A percentile compares a stretch with the other conserved stretches of the same genome.
Conservation (phyloP, 2,797 vertebrate species). For the Myotis planiceps region DNA sequence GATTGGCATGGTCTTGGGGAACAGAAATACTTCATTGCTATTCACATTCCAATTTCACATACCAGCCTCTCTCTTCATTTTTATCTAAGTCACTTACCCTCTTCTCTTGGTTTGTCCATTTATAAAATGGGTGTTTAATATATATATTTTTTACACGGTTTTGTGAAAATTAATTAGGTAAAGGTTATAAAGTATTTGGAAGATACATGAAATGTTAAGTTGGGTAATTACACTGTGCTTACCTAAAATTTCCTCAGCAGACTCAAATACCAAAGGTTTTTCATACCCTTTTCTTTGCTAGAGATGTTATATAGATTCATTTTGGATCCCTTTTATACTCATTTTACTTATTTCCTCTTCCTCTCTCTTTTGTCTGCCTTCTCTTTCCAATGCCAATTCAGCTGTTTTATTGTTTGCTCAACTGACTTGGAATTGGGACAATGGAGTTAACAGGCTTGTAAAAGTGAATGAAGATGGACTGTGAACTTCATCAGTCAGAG, state of each 20-base stretch:
- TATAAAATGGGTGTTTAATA: slow-evolving; percentile 55
- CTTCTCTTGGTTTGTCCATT: slow-evolving; percentile 48
- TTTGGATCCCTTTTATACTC: slow-evolving; percentile 3
- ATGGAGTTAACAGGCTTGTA: background rate
- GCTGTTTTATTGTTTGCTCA: background rate
- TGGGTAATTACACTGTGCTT: slow-evolving; percentile 55
- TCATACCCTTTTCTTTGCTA: slow-evolving; percentile 28
- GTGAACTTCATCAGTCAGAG: background rate
- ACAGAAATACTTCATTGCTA: background rate
- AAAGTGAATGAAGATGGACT: background rate
- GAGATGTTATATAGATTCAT: background rate
- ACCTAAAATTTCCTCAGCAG: slow-evolving; percentile 44
- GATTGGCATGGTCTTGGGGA: slow-evolving; percentile 1
- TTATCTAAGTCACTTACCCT: slow-evolving; percentile 49
- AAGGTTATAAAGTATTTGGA: slow-evolving; percentile 65
- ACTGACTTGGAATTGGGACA: background rate
- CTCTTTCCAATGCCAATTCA: background rate
- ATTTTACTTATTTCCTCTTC: background rate
- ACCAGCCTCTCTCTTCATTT: slow-evolving; percentile 1
- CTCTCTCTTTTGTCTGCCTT: background rate
- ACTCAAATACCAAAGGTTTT: slow-evolving; percentile 20
- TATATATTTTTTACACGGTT: slow-evolving; percentile 15
- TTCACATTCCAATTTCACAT: background rate
- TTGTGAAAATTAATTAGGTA: slow-evolving; percentile 72
- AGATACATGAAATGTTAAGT: slow-evolving; percentile 57